Base-by-base conservation (phyloP, 2,888 invertebrate species). In the Phyllotreta striolata region DNA sequence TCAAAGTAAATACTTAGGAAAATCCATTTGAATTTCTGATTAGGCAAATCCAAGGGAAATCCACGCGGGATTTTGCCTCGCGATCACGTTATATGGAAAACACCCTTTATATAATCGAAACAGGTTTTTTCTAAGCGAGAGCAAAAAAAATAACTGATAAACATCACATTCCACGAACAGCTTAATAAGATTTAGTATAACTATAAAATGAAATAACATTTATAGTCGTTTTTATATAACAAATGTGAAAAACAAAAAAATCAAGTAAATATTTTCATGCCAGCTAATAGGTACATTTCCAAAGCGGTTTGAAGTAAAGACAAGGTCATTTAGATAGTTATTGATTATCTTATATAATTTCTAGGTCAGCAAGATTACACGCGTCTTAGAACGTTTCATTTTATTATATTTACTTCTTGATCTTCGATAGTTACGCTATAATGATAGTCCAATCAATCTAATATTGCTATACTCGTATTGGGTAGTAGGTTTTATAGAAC, bases 341-440 rank as follows among this genome's bases (percentile, higher is more conserved):
- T 71, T 70, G 72, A 73, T 71, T 73, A 70, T 69, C 71, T 73
- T 73, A 72, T 68, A 70, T 72, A 72, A 71, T 73, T 73, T 73
- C 73, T 73, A 73, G 73, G 73, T 72, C 72, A 72, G 63, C 73
- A 63, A 68, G 73, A 73, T 71, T 69, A 62, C 67, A 66, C 55
- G 62, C 58, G 55, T 61, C 66, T 62, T 66, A 63, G 66, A 70
- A 59, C 60, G 69, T 70, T 68, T 69, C 68, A 64, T 72, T 71
- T 70, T 63, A 54, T 58, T 46, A 52, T 63, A 57, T 57, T 54
- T 58, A 52, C 54, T 58, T 63, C 57, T 54, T 43, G 46, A 63
- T 58, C 58, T 35, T 60, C 47, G 44, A 60, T 58, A 47, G 49
- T 54, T 60, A 60, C 52, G 51, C 43, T 55, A 55, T n/a, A n/a